phyloP scores from a whole-genome alignment of 2,888 invertebrate genomes.

The Cyrtodaria siliqua region DNA sequence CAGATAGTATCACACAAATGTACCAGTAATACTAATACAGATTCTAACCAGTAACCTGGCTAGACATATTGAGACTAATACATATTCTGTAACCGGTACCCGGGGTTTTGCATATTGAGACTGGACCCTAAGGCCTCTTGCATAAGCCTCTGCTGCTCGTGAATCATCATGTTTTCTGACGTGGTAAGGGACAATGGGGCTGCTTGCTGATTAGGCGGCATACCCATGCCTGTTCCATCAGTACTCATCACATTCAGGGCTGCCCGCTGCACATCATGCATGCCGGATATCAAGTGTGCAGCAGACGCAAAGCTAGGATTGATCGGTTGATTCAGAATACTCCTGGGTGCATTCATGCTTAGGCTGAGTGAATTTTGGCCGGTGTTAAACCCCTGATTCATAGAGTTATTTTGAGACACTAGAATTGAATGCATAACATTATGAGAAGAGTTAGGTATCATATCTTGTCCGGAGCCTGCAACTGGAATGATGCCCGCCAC shows the following conservation, averaged over 20 bases:
- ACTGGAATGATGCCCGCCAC: constrained; percentile 50
- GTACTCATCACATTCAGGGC: constrained; percentile 29
- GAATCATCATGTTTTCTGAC: constrained; percentile 29
- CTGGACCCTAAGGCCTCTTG: constrained; percentile 39
- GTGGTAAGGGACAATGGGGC: background rate
- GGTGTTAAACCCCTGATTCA: background rate
- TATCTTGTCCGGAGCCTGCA: constrained; percentile 21
- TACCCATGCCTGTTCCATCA: constrained; percentile 18
- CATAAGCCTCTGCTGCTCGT: constrained; percentile 46
- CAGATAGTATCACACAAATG: too few relatives aligned
- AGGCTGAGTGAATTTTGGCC: background rate
- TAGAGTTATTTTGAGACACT: constrained; percentile 19
- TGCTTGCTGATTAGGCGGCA: constrained; percentile 10
- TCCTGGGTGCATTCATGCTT: background rate
- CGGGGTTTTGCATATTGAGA: constrained; percentile 40
- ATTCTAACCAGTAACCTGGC: too few relatives aligned
- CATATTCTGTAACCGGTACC: constrained; percentile 41
- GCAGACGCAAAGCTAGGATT: constrained; percentile 26
- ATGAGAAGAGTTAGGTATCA: constrained; percentile 7
- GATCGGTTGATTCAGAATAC: constrained; percentile 35
- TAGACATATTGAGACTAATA: constrained; percentile 15
- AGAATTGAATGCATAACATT: constrained; percentile 12
- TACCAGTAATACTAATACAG: too few relatives aligned
- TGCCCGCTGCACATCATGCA: constrained; percentile 35
- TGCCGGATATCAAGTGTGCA: constrained; percentile 9